phyloP scores from a whole-genome alignment of 2,797 vertebrate genomes.

The Lutjanus argentimaculatus region DNA sequence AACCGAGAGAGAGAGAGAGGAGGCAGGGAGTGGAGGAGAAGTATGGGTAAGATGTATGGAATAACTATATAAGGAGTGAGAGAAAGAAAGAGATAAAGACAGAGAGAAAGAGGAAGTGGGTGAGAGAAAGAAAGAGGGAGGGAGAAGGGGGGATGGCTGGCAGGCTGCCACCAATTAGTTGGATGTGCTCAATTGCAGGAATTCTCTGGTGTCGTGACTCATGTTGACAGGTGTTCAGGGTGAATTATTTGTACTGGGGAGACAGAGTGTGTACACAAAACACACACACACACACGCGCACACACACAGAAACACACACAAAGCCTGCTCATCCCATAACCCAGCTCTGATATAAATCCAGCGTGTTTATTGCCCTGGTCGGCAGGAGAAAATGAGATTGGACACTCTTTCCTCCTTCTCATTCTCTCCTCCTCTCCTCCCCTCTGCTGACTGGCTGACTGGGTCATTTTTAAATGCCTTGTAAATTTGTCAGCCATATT shows the following conservation, averaged over 20 bases:
- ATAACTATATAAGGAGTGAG: slow-evolving; percentile 32
- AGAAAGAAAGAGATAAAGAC: background rate
- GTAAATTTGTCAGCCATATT: slow-evolving; percentile 88
- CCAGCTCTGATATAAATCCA: slow-evolving; percentile 79
- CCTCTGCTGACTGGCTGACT: slow-evolving; percentile 76
- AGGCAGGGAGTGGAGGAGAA: slow-evolving; percentile 36
- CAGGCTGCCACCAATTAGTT: slow-evolving; percentile 91
- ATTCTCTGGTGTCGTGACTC: slow-evolving; percentile 86
- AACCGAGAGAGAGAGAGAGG: slow-evolving; percentile 15
- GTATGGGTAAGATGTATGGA: slow-evolving; percentile 52
- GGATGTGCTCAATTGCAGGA: slow-evolving; percentile 89
- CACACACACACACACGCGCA: slow-evolving; percentile 44
- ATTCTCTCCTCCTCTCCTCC: slow-evolving; percentile 56
- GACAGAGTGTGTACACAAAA: slow-evolving; percentile 57
- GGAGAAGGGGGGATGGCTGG: slow-evolving; percentile 71
- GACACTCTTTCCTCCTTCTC: slow-evolving; percentile 72
- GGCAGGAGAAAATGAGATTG: slow-evolving; percentile 81
- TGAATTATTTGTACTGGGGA: slow-evolving; percentile 77
- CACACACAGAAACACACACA: slow-evolving; percentile 31
- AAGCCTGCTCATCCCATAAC: slow-evolving; percentile 60
- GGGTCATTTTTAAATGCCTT: slow-evolving; percentile 86
- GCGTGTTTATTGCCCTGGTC: slow-evolving; percentile 76
- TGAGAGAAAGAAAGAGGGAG: slow-evolving; percentile 1
- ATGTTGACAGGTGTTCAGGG: slow-evolving; percentile 85
- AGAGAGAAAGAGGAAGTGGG: background rate